Base-by-base conservation (phyloP, 2,888 invertebrate species). In the Caenorhabditis sp. region DNA sequence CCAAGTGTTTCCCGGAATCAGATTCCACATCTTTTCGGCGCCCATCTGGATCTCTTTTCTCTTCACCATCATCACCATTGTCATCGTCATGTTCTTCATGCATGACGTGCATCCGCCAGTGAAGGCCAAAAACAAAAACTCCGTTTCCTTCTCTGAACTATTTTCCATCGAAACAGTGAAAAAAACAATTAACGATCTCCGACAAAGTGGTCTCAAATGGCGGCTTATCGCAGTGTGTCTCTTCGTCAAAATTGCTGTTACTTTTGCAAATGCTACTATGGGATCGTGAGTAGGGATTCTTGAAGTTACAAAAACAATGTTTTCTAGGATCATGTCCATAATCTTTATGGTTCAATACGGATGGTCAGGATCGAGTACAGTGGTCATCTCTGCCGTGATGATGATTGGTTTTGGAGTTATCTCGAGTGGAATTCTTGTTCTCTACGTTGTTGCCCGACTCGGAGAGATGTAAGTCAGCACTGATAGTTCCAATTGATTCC, bases 1-100 rank as follows among this genome's bases (percentile, higher is more conserved):
- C 37, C 60, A 77, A 0, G 50, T 87, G 3, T n/a, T 81, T 11
- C 68, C 80, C 1, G 80, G 67, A 8, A 76, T 76, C 60, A 40
- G 67, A 0, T 76, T 76, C 61, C 65, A 76, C 40, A 37, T 76
- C 15, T 76, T 50, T 22, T 67, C 74, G 0, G 74, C 64, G 9
- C 74, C 74, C 18, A 67, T 76, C 20, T 76, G 74, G 74, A 8
- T 76, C 26, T 65, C 74, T 0, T 61, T 76, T 15, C 24, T 76
- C 22, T 24, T 65, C 35, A 76, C 67, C 18, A 50, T 67, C 4
- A 15, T 61, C 22, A 67, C 67, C 5, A 60, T 55, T 9, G 51
- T 67, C 13, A 50, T 67, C 11, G 51, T 76, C 40, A 26, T 50
- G 13, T 15, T 40, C 20, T 76, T 50, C 60, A 67, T 76, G 60